Evolutionary conservation across 1,140 invertebrate genomes (phyloP), one percentile per base, ranked within the genome.

Genomic region (Cheumatopsyche charites): DNA sequence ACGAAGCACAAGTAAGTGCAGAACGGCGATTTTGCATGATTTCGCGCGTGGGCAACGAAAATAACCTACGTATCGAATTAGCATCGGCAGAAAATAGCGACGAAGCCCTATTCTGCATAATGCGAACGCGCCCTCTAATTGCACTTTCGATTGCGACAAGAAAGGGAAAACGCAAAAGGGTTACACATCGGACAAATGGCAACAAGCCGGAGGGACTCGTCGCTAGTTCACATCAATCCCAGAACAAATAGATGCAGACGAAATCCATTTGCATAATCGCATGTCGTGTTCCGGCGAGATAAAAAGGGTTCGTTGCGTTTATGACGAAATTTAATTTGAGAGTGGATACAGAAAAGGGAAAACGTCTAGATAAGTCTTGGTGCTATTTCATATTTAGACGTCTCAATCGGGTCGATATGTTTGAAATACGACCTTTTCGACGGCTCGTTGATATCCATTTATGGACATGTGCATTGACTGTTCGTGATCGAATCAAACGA

Each of bases 71-170:
- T 58, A 23, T 58, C 55, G 21, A 11, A 58, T 58, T 58, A 58
- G 21, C 55, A 26, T 58, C 23, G 21, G 21, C 11, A 58, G 55
- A 58, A 23, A 58, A 58, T 58, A 25, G 55, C 21, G 25, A 47
- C 23, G 63, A 47, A 66, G 23, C 63, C 63, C 63, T 66, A 66
- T 66, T 66, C n/a, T 66, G 63, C 63, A 66, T 66, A 66, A 42
- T 63, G 21, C 62, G 42, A 63, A 43, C 26, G 19, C 12, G 23
- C 62, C 62, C 29, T 63, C 15, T 47, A 47, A 47, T 47, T 47
- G 43, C 43, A 47, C 43, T n/a, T n/a, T 47, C 43, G 15, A 12
- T 58, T 58, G 55, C 21, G 21, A 25, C 43, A 47, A 12, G 12
- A 47, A 21, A 23, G 19, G 2, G 29, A 2, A 1, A n/a, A 42